phyloP scores from a whole-genome alignment of 2,797 vertebrate genomes.

The Australoheros facetus region DNA sequence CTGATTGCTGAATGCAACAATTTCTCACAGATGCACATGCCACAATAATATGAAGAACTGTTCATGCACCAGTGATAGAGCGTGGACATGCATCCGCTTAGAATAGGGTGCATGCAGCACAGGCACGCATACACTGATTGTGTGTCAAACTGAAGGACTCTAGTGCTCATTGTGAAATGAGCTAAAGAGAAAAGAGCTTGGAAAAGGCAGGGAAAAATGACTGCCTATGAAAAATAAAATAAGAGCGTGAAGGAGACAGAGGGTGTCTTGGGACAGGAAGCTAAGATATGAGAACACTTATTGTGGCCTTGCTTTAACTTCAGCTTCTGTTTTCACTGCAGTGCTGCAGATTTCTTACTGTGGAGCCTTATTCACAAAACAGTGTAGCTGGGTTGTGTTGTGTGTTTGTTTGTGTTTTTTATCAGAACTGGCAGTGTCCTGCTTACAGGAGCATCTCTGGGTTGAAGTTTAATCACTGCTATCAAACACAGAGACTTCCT shows the following conservation, averaged over 20 bases:
- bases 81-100: slow-evolving; percentile 15
- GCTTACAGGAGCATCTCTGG: slow-evolving; percentile 22
- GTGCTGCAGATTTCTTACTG: slow-evolving; percentile 8
- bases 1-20: slow-evolving; percentile 32
- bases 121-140: slow-evolving; percentile 7
- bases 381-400: background rate
- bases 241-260: slow-evolving; percentile 25
- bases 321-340: slow-evolving; percentile 34
- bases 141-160: slow-evolving; percentile 45
- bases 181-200: slow-evolving; percentile 28
- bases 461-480: slow-evolving; percentile 11
- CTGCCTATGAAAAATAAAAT: slow-evolving; percentile 49
- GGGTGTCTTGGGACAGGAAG: slow-evolving; percentile 52
- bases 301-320: slow-evolving; percentile 49
- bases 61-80: slow-evolving; percentile 27
- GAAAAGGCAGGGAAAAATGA: slow-evolving; percentile 19
- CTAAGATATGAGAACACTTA: slow-evolving; percentile 51
- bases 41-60: slow-evolving; percentile 48
- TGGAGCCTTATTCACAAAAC: slow-evolving; percentile 50
- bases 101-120: slow-evolving; percentile 4
- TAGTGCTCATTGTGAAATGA: slow-evolving; percentile 35
- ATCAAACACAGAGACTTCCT: background rate
- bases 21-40: slow-evolving; percentile 41
- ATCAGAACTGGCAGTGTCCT: slow-evolving; percentile 9
- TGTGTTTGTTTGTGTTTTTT: background rate